Conservation (phyloP, 2,888 invertebrate genomes). For the Cantharis flavilabris region DNA sequence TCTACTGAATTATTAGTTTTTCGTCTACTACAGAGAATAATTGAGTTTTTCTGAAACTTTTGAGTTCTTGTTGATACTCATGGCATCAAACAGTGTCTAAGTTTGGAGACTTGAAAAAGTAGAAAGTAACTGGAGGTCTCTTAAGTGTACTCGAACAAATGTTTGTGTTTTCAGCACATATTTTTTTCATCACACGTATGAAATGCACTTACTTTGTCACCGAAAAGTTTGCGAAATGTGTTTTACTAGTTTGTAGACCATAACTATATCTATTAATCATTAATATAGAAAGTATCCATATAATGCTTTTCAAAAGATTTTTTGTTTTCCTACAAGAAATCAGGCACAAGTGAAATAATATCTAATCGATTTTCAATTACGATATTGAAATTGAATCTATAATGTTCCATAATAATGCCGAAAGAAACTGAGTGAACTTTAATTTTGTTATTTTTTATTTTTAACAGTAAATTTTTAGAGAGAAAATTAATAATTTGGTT, state of each 20-base stretch:
- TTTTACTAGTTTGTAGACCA: neutral
- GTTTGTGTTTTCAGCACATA: conserved; percentile 28
- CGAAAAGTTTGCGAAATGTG: neutral
- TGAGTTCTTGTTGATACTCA: neutral
- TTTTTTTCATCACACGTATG: conserved; percentile 21
- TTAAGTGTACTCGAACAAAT: conserved; percentile 25
- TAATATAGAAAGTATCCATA: neutral
- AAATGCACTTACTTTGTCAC: conserved; percentile 5
- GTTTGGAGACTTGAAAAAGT: conserved; percentile 14
- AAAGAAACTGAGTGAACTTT: neutral
- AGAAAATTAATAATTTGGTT: neutral
- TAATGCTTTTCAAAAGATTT: neutral
- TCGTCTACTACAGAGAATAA: neutral
- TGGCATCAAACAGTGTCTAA: conserved; percentile 17
- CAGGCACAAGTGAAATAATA: neutral
- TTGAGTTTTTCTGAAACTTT: neutral
- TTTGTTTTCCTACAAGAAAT: neutral
- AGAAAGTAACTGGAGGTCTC: conserved; percentile 22
- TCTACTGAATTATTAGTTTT: neutral
- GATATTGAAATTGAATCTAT: neutral
- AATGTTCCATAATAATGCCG: neutral
- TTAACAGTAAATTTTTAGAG: neutral
- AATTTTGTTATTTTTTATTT: neutral
- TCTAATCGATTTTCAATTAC: neutral
- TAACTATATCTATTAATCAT: neutral